Base-by-base conservation (phyloP, 2,113 vertebrate genomes). In the Heteronetta atricapilla region DNA sequence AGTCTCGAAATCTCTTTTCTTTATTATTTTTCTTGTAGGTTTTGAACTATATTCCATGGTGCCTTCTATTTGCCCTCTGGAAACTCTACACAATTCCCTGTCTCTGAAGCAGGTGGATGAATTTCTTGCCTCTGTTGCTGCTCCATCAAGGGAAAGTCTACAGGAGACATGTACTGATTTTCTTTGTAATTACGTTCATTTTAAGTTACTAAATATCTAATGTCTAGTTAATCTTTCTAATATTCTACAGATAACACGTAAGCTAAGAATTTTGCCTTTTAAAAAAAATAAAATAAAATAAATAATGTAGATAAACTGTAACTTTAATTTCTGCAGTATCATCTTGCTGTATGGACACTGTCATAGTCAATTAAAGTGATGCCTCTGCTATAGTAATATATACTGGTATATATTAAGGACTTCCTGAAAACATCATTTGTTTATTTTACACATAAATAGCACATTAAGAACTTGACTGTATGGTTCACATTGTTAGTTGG, bases 11-110 rank as follows among this genome's bases (percentile, higher is more conserved):
- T 95, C 1, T 69, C 13, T 88, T 59, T 88, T 88, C 86, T 76
- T 74, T 87, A 25, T 87, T 91, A 42, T 91, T 94, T 94, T 94
- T 97, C 64, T 97, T 96, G 11, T 89, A 98, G 98, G 98, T 74
- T 99, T 99, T 97, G 99, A 99, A 97, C 96, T 99, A 34, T 99
- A 99, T 96, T 99, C 99, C 90, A 99, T 99, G 99, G 99, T 99
- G 91, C 99, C 99, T 88, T 99, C 99, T 74, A 99, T 99, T 92
- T 99, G 99, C 86, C 99, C 99, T 72, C 95, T 99, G 96, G 99
- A 99, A 98, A 99, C 99, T 20, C 98, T 99, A 66, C 99, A 99
- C 94, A 99, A 99, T 90, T 99, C 99, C 42, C 97, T 99, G 46
- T 99, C 98, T 84, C 97, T 99, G 97, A 99, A 99, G 98, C 99